A percentile compares a stretch with the other conserved stretches of the same genome.
phyloP scores from a whole-genome alignment of 2,888 invertebrate genomes.

The Tachina lurida region DNA sequence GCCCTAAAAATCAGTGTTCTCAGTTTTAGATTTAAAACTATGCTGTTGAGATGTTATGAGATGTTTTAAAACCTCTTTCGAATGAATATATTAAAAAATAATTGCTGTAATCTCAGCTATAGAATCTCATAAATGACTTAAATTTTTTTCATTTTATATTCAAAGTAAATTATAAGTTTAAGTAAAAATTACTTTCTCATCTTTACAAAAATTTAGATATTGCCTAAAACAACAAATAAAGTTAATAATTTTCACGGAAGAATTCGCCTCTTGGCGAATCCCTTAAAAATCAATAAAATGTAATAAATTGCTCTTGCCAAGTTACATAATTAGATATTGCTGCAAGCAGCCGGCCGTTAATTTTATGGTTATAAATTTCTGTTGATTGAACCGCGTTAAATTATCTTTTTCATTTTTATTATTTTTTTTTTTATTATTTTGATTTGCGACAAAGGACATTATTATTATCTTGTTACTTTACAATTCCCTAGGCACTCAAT shows the following conservation, averaged over 20 bases:
- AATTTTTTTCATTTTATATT: too few relatives aligned
- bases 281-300: background rate
- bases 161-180: too few relatives aligned
- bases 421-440: constrained; percentile 34
- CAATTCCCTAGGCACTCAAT: constrained; percentile 62
- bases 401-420: constrained; percentile 1
- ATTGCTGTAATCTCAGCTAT: too few relatives aligned
- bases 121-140: too few relatives aligned
- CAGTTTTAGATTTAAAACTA: too few relatives aligned
- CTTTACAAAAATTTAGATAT: too few relatives aligned
- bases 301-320: background rate
- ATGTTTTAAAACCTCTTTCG: too few relatives aligned
- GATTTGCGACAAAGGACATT: constrained; percentile 61
- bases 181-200: too few relatives aligned
- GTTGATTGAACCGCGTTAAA: constrained; percentile 74
- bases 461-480: constrained; percentile 58
- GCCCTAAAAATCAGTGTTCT: too few relatives aligned
- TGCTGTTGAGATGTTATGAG: too few relatives aligned
- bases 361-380: constrained; percentile 6
- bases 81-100: too few relatives aligned
- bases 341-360: constrained; percentile 41
- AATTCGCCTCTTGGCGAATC: background rate
- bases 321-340: background rate
- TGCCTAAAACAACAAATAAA: background rate
- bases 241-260: background rate